A percentile compares a stretch with the other conserved stretches of the same genome.
Evolutionary conservation across 2,113 vertebrate genomes (phyloP).

Genomic region (Boulengeromyrus knoepffleri): DNA sequence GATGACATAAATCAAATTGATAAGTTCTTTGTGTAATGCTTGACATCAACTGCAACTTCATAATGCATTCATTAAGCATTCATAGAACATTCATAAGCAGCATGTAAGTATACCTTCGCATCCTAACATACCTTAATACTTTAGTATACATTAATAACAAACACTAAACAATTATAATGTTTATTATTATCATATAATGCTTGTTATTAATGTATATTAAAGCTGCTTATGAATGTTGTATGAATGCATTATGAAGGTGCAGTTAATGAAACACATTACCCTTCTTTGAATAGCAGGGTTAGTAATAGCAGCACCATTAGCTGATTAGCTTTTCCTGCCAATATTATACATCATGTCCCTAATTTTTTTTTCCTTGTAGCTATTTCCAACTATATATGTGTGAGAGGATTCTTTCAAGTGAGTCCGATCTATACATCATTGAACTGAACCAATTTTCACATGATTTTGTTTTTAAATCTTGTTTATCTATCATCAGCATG

Average conservation of each 20-base stretch:
- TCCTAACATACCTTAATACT: too few relatives aligned
- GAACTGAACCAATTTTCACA: neutral
- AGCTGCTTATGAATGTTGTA: neutral
- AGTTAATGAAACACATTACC: neutral
- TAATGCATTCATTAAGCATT: neutral
- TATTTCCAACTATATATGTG: neutral
- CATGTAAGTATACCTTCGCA: neutral
- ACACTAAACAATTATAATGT: too few relatives aligned
- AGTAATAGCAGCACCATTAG: neutral
- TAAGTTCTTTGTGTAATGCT: neutral
- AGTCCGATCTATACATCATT: neutral
- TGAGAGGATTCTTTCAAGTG: neutral
- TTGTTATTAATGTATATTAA: too few relatives aligned
- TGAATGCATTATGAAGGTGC: neutral
- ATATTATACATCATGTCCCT: neutral
- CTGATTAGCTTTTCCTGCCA: neutral
- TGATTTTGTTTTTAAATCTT: neutral
- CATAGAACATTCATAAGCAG: neutral
- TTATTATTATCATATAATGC: too few relatives aligned
- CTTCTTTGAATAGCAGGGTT: neutral
- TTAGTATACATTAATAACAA: neutral
- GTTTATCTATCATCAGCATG: neutral
- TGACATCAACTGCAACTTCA: neutral
- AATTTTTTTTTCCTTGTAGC: neutral
- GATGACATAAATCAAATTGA: neutral